These are phyloP conservation scores for Grammomys surdaster DNA, from an alignment of 2,113 vertebrate genomes.

Conservation along the genomic window DNA sequence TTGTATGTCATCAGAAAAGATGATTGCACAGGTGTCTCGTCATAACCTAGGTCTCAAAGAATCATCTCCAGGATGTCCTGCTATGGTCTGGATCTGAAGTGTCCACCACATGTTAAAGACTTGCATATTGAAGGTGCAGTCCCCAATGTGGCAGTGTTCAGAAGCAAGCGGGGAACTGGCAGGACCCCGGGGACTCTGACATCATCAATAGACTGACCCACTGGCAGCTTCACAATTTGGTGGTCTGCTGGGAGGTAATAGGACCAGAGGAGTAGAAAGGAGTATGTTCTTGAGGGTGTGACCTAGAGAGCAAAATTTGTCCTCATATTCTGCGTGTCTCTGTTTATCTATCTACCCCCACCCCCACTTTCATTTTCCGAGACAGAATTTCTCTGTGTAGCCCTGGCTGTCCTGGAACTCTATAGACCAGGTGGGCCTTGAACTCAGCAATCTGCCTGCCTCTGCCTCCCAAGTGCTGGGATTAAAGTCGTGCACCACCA, in stretches of 20 bases:
- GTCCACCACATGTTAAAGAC: not conserved
- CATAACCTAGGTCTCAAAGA: too few relatives aligned
- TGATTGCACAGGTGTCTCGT: too few relatives aligned
- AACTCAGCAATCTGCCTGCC: too few relatives aligned
- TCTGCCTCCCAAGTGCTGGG: too few relatives aligned
- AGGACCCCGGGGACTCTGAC: not conserved
- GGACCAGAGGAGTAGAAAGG: not conserved
- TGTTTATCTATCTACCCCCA: not conserved
- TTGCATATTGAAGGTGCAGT: too few relatives aligned
- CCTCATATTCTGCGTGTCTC: not conserved
- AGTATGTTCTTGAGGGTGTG: not conserved
- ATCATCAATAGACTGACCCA: too few relatives aligned
- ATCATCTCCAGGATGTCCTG: not conserved
- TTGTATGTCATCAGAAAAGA: too few relatives aligned
- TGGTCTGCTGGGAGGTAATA: not conserved
- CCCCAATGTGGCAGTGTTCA: not conserved
- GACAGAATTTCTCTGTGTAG: too few relatives aligned
- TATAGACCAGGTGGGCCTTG: too few relatives aligned
- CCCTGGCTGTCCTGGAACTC: too few relatives aligned
- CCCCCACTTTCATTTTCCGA: too few relatives aligned
- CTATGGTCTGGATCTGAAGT: not conserved
- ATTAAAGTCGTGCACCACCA: too few relatives aligned
- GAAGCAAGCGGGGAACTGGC: not conserved
- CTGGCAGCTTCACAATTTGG: not conserved
- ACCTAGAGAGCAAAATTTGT: not conserved